Base-by-base conservation (phyloP, 2,797 vertebrate genomes). In the Argyrosomus regius region DNA sequence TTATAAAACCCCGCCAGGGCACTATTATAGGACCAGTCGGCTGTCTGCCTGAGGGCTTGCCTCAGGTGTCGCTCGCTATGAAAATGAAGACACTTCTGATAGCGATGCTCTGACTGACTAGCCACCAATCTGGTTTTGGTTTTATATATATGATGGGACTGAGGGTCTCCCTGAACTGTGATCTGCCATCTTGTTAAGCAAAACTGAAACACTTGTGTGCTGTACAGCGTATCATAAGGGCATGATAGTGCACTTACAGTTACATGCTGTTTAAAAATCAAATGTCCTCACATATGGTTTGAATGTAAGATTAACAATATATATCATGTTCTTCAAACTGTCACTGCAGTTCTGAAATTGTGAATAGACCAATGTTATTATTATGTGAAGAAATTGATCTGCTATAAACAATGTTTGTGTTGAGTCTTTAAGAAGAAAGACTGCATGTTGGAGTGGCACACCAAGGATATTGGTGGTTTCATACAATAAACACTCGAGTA, bases 11-110 rank as follows among this genome's bases (percentile, higher is more conserved):
- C 52, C 74, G 69, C 73, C 52, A 60, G 72, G 64, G 62, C 78
- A 66, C 59, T 53, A 24, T 60, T 62, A 70, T 60, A 59, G 31
- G 77, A 62, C 71, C 69, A 70, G 62, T 59, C 77, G 72, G 84
- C 79, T 81, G 82, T 86, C 67, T 63, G 83, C 80, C 85, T 83
- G 72, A 75, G 81, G 89, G 65, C 65, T 71, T 66, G 80, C 81
- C 75, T 77, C 77, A 79, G 85, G 85, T 90, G 86, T 26, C 78
- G 64, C 68, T 60, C 70, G 74, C 80, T 73, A 61, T 88, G 69
- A 85, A 88, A 83, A 82, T 68, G 14, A 53, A 77, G 66, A 57
- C 46, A 52, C 17, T 39, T 76, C 74, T 75, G 50, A 67, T 26
- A 71, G 60, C 62, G 68, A 70, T 52, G 20, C 28, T 62, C 53